Evolutionary conservation across 2,888 invertebrate genomes (phyloP).

Genomic region (Ptychoptera albimana): DNA sequence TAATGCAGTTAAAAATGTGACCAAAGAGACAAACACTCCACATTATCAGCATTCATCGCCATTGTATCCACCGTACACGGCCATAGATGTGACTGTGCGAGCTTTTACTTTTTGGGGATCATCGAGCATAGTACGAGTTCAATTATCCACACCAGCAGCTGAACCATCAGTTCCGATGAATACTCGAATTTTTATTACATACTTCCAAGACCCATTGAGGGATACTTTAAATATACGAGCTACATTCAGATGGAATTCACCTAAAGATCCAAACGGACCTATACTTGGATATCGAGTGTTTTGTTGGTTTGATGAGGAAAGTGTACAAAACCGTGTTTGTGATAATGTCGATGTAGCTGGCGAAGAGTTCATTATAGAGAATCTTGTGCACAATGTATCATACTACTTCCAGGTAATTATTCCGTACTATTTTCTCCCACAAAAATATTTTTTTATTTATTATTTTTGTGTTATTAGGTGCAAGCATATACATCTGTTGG

Average conservation of each 20-base stretch:
- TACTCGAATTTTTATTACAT: slow-evolving; percentile 56
- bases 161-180: slow-evolving; percentile 59
- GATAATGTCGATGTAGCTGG: slow-evolving; percentile 20
- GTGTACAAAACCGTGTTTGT: slow-evolving; percentile 35
- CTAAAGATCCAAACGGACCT: slow-evolving; percentile 55
- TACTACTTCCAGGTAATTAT: slow-evolving; percentile 40
- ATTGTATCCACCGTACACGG: slow-evolving; percentile 48
- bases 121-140: slow-evolving; percentile 42
- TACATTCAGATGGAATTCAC: slow-evolving; percentile 67
- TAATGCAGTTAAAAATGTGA: slow-evolving; percentile 4
- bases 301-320: slow-evolving; percentile 44
- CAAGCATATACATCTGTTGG: slow-evolving; percentile 68
- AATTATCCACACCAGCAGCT: slow-evolving; percentile 63
- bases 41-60: slow-evolving; percentile 34
- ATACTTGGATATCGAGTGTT: slow-evolving; percentile 45
- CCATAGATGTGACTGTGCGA: slow-evolving; percentile 54
- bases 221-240: slow-evolving; percentile 32
- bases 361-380: slow-evolving; percentile 34
- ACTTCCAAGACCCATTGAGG: slow-evolving; percentile 25
- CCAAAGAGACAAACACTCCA: slow-evolving; percentile 30
- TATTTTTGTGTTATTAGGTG: slow-evolving; percentile 26
- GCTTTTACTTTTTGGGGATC: slow-evolving; percentile 77
- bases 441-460: slow-evolving; percentile 17
- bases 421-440: slow-evolving; percentile 15
- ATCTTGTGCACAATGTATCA: slow-evolving; percentile 41